Base-by-base conservation (phyloP, 2,113 vertebrate species). In the Nycticebus coucang region DNA sequence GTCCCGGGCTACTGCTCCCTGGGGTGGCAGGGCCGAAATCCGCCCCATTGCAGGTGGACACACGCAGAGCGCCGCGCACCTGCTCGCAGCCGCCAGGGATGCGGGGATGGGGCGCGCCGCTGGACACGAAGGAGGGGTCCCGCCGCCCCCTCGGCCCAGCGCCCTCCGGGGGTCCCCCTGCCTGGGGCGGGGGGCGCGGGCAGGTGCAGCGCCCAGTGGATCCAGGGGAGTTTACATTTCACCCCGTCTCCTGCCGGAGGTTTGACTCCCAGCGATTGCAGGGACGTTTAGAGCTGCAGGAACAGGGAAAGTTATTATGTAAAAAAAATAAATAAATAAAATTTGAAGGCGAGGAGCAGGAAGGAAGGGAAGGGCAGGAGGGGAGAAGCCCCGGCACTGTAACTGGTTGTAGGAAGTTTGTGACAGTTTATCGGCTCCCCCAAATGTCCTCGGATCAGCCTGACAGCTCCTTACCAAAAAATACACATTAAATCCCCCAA, bases 381-480 rank as follows among this genome's bases (percentile, higher is more conserved):
- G 62, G 24, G 57, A 83, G 24, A 71, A 35, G 45, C 17, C 60
- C 21, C 2, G 26, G 55, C 80, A 89, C n/a, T 24, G 64, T 19
- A 75, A 85, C 69, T 71, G 41, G 41, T 41, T 53, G 45, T 50
- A 87, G 22, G 85, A n/a, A 69, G 37, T 82, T 88, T 83, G 75
- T 68, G 89, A 74, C 88, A 53, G 89, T 66, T 82, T 87, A 64
- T 83, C 91, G 60, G 72, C 55, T 68, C 87, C n/a, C 93, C 95
- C 95, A 95, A 97, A 97, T 83, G 95, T 95, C 97, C 90, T 68
- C 79, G 28, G 89, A 96, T 96, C 94, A 97, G 79, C 78, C 77
- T 97, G 97, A 96, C 93, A 79, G 95, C 92, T 96, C 94, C 90
- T 97, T 95, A 88, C 96, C 97, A 92, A 94, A 96, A 97, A 98